Evolutionary conservation across 2,797 vertebrate genomes (phyloP), one percentile per base, ranked within the genome.

Genomic region (Mus minutoides): DNA sequence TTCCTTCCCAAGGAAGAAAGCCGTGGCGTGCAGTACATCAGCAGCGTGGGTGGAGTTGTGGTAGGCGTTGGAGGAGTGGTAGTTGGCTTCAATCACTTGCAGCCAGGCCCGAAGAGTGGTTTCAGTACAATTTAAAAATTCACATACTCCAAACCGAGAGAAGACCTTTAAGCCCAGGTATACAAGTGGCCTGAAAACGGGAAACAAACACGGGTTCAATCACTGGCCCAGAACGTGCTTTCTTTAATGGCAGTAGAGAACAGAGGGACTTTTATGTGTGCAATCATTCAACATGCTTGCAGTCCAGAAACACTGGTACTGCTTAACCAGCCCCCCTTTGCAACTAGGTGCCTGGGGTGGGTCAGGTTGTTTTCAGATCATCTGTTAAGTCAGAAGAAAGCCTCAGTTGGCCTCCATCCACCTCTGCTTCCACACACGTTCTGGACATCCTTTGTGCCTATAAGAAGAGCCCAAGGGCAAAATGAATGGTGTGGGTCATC

Each of bases 81-180:
- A 99, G 96, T 99, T 99, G 93, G 98, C 98, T 98, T 99, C 99
- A n/a, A 99, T 99, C 96, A 99, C 92, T 95, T 99, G 99, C 83
- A 99, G 97, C 99, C 99, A 99, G 0, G 99, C 98, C 92, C 98
- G 97, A 37, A 99, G 97, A 0, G 98, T 98, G 34, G 98, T 97
- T 98, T 99, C 99, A 0, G 99, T 98, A 92, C 99, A 99, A 96
- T 98, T 98, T 94, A 99, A 97, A 97, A 99, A 98, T 67, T 99
- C 98, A 67, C 98, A 99, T 16, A 99, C 98, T 64, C 98, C 98
- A 98, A 99, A 99, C 19, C 98, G 98, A 86, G 98, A 95, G 98
- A 99, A 99, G 89, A 99, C 96, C 95, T 99, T 99, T 96, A 99
- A 98, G 69, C 99, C 99, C 96, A 99, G 97, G 86, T 99, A 99